A percentile compares a stretch with the other conserved stretches of the same genome.
Conservation (phyloP, 2,113 vertebrate species). For the Hemibagrus wyckioides region DNA sequence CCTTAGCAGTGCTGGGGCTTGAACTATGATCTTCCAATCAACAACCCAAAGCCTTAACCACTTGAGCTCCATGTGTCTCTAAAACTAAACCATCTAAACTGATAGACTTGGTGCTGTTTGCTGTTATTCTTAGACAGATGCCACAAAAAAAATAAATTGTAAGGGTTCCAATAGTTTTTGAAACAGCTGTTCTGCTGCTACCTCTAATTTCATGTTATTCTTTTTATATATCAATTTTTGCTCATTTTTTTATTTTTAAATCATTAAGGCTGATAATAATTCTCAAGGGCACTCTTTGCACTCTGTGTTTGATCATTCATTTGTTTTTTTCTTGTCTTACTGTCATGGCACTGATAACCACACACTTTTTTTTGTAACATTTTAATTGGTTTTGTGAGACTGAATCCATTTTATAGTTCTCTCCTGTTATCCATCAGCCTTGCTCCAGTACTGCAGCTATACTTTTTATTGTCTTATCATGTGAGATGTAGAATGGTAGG, state of each 20-base stretch:
- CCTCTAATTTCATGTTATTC: neutral
- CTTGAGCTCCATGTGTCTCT: neutral
- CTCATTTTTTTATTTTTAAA: neutral
- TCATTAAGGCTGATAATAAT: neutral
- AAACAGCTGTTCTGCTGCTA: neutral
- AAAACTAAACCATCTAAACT: neutral
- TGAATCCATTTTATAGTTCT: neutral
- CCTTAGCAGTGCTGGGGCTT: no score
- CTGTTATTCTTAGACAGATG: neutral
- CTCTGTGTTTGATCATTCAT: neutral
- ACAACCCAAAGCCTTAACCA: no score
- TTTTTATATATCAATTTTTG: neutral
- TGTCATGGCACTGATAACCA: neutral
- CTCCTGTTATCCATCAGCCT: neutral
- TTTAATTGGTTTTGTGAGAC: neutral
- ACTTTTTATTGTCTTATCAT: conserved; percentile 36
- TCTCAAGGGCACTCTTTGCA: neutral
- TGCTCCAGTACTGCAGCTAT: neutral
- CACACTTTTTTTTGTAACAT: neutral
- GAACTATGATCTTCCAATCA: no score
- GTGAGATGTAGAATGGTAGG: conserved; percentile 10
- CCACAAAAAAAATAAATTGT: neutral
- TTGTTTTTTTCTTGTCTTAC: neutral
- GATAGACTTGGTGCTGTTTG: neutral
- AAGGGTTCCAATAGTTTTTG: neutral